Conservation (phyloP, 2,113 vertebrate genomes). For the Glaucomys volans region DNA sequence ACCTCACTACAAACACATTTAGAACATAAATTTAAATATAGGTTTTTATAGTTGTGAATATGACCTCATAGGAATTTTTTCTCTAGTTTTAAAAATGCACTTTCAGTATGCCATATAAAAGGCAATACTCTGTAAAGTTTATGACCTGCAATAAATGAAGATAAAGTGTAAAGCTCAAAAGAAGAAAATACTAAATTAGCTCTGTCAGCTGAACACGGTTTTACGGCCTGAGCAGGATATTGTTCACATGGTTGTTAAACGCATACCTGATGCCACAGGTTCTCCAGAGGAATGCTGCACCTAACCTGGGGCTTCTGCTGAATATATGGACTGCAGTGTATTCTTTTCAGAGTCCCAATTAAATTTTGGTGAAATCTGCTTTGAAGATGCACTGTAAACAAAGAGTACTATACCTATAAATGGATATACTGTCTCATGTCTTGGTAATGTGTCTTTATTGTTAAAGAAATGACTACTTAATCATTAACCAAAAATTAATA, state of each 20-base stretch:
- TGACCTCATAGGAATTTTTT: neutral
- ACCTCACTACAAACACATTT: neutral
- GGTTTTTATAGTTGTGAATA: conserved; percentile 50
- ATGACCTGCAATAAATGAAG: conserved; percentile 6
- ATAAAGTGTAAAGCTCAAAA: conserved; percentile 50
- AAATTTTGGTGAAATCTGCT: neutral
- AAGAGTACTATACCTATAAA: neutral
- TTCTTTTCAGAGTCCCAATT: neutral
- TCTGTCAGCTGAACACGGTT: neutral
- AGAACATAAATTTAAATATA: conserved; percentile 24
- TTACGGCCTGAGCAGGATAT: neutral
- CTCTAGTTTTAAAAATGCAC: conserved; percentile 41
- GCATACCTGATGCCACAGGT: neutral
- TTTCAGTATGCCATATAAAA: conserved; percentile 39
- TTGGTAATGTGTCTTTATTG: neutral
- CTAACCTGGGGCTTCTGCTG: neutral
- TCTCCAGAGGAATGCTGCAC: neutral
- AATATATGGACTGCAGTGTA: neutral
- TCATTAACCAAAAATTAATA: neutral
- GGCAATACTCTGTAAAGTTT: conserved; percentile 38
- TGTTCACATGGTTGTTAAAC: neutral
- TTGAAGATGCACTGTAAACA: neutral
- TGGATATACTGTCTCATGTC: neutral
- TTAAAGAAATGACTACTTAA: conserved; percentile 28
- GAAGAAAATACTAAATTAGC: conserved; percentile 42